Percentiles rank a stretch among this genome's conserved stretches.
Evolutionary conservation across 2,113 vertebrate species (phyloP).

Genomic region (Paradoxurus hermaphroditus): DNA sequence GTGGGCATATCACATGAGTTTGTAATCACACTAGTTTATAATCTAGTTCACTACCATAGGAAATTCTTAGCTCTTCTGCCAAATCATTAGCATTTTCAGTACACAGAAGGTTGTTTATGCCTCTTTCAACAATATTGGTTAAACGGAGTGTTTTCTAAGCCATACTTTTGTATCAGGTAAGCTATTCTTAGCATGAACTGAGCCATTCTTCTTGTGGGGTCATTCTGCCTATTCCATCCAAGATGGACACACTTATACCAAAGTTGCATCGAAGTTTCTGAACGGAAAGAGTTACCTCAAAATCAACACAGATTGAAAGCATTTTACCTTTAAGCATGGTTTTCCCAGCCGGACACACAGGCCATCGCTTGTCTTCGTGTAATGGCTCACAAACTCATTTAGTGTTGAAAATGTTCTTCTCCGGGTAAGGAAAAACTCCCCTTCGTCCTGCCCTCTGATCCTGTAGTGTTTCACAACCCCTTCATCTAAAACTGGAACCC

Average conservation of each 20-base stretch:
- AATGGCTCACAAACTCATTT: conserved; percentile 87
- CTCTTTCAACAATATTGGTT: background rate
- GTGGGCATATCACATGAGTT: background rate
- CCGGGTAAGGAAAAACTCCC: conserved; percentile 84
- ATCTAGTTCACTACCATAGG: background rate
- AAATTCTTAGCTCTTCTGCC: too few species aligned
- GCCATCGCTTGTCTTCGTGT: conserved; percentile 84
- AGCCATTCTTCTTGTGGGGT: background rate
- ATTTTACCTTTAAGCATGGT: conserved; percentile 92
- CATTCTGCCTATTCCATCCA: background rate
- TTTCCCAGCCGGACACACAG: conserved; percentile 87
- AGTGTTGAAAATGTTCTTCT: conserved; percentile 84
- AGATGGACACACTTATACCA: background rate
- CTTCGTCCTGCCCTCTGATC: conserved; percentile 84
- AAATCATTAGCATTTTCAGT: background rate
- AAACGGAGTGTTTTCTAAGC: background rate
- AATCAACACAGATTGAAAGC: background rate
- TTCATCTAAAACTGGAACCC: conserved; percentile 86
- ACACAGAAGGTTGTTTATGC: background rate
- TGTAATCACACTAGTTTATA: too few species aligned
- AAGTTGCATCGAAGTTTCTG: background rate
- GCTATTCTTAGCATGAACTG: background rate
- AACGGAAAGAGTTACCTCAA: background rate
- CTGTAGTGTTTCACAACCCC: conserved; percentile 93
- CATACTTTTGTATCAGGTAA: background rate